These are phyloP conservation scores for Drosophila nigromelanica DNA, from an alignment of 1,140 invertebrate genomes.

Conservation along the genomic window DNA sequence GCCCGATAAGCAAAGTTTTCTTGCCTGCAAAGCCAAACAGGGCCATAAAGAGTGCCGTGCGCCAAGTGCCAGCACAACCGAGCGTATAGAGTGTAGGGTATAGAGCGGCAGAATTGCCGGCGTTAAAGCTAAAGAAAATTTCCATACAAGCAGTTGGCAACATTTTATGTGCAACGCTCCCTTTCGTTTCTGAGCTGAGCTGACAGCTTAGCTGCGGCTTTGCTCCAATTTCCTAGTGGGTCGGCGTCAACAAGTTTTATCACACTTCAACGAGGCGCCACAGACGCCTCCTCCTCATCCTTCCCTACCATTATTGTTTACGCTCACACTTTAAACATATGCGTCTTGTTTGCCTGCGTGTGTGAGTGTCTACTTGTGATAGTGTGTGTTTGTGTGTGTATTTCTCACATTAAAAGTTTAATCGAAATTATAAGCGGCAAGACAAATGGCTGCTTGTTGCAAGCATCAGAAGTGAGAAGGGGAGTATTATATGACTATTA, in stretches of 20 bases:
- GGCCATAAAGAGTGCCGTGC: conserved; percentile 34
- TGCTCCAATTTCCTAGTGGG: conserved; percentile 79
- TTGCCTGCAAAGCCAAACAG: conserved; percentile 8
- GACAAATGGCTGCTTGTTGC: conserved; percentile 81
- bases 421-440: conserved; percentile 82
- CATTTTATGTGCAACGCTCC: conserved; percentile 37
- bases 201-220: conserved; percentile 77
- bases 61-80: too few relatives aligned
- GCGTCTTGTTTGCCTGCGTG: conserved; percentile 17
- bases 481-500: not conserved
- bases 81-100: too few relatives aligned
- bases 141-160: conserved; percentile 53
- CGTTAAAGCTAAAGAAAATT: conserved; percentile 67
- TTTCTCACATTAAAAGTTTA: conserved; percentile 71
- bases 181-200: conserved; percentile 17
- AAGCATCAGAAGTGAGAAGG: not conserved
- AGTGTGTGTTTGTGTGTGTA: conserved; percentile 34
- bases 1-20: conserved; percentile 58
- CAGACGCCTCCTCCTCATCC: conserved; percentile 2
- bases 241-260: conserved; percentile 68
- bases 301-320: conserved; percentile 45
- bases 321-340: conserved; percentile 44
- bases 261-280: conserved; percentile 52
- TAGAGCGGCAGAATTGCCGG: not conserved
- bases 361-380: conserved; percentile 6